Evolutionary conservation across 1,140 invertebrate species (phyloP).

Genomic region (Formica selysi): DNA sequence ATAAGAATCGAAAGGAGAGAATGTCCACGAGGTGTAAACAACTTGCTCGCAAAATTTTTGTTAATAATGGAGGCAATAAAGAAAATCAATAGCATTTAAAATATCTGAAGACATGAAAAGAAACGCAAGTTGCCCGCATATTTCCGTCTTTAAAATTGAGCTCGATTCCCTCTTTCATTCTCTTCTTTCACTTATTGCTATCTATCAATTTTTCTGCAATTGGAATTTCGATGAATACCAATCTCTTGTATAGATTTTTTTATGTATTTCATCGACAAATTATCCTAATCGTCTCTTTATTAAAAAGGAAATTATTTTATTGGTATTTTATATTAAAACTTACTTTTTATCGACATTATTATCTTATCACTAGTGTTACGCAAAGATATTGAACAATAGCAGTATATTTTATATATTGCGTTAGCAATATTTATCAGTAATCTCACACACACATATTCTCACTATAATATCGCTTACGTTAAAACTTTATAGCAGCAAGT

Average conservation of each 20-base stretch:
- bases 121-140: conserved; percentile 8
- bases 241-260: conserved; percentile 23
- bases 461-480: not conserved
- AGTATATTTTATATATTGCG: not conserved
- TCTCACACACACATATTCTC: not conserved
- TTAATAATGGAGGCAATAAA: not conserved
- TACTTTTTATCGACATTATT: not conserved
- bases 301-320: not conserved
- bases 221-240: conserved; percentile 28
- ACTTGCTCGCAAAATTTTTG: not conserved
- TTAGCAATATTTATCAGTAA: not conserved
- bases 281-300: conserved; percentile 24
- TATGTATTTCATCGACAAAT: not conserved
- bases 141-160: conserved; percentile 45
- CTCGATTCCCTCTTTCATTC: conserved; percentile 9
- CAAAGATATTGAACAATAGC: not conserved
- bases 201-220: conserved; percentile 42
- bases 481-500: not conserved
- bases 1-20: no score
- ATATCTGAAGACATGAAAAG: not conserved
- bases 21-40: not conserved
- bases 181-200: not conserved
- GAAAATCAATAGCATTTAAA: not conserved
- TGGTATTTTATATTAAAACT: not conserved
- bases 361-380: not conserved